These are phyloP conservation scores for Mystacornis crossleyi DNA, from an alignment of 2,113 vertebrate genomes.

Conservation along the genomic window DNA sequence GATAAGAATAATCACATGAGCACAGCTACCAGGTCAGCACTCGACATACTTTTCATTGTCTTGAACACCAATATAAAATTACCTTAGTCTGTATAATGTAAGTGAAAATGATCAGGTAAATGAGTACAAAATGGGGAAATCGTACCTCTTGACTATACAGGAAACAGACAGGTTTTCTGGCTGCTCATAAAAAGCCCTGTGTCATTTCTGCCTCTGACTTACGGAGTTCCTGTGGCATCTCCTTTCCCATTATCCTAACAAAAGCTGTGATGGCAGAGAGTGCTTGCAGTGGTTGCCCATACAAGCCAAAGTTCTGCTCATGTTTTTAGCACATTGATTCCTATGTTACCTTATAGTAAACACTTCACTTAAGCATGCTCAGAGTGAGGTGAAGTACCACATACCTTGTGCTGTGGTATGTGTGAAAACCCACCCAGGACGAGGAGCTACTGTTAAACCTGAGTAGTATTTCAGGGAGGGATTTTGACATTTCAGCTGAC, in stretches of 20 bases:
- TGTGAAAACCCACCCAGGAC: neutral
- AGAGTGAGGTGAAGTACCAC: neutral
- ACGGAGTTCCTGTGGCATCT: accelerated
- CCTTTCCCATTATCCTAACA: neutral
- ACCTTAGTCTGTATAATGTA: neutral
- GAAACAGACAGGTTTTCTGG: neutral
- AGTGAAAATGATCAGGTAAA: neutral
- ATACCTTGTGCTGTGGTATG: neutral
- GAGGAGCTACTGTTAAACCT: neutral
- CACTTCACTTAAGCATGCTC: neutral
- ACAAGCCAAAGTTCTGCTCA: neutral
- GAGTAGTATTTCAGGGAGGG: neutral
- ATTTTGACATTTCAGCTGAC: neutral
- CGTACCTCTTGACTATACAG: neutral
- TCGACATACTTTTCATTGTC: neutral
- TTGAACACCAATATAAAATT: neutral
- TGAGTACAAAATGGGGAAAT: neutral
- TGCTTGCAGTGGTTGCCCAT: neutral
- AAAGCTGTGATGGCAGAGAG: neutral
- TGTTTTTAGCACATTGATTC: neutral
- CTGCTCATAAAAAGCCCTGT: neutral
- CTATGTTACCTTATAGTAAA: neutral
- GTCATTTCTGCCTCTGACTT: neutral
- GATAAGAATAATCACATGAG: neutral
- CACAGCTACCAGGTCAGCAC: neutral